Conservation (phyloP, 2,113 vertebrate genomes). For the Sphaerodactylus townsendi region DNA sequence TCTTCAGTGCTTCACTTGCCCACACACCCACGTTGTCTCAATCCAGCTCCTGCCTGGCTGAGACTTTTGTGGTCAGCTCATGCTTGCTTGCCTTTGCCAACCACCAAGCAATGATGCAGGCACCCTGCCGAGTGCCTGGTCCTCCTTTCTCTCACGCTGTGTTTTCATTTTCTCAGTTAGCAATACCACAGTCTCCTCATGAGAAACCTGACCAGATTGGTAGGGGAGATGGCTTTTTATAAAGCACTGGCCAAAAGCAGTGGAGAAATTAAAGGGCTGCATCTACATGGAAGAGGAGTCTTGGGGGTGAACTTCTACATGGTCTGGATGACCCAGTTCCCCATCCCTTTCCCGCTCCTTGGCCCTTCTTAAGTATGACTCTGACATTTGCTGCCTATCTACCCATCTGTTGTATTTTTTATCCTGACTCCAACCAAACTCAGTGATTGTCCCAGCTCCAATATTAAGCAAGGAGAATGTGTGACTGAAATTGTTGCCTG, state of each 20-base stretch:
- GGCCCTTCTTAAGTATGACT: background rate
- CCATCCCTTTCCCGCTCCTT: background rate
- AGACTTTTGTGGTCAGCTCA: conserved; percentile 56
- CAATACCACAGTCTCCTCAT: conserved; percentile 31
- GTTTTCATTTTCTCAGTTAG: conserved; percentile 32
- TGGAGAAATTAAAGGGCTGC: conserved; percentile 27
- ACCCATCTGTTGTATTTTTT: background rate
- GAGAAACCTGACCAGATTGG: background rate
- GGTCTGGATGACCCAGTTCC: conserved; percentile 3
- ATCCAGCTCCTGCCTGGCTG: conserved; percentile 48
- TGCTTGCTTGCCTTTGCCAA: conserved; percentile 56
- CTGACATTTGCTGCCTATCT: background rate
- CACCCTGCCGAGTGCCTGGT: conserved; percentile 56
- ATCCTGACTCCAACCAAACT: background rate
- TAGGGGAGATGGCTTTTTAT: background rate
- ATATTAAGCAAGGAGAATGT: conserved; percentile 2
- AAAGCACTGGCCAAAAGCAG: background rate
- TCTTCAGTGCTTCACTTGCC: conserved; percentile 67
- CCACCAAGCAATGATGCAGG: conserved; percentile 48
- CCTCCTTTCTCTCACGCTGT: background rate
- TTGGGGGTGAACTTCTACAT: conserved; percentile 17
- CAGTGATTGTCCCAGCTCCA: background rate
- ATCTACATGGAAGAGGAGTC: conserved; percentile 10
- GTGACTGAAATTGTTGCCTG: background rate
- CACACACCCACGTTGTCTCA: conserved; percentile 31